Evolutionary conservation across 2,113 vertebrate genomes (phyloP).

Genomic region (Chitala chitala): DNA sequence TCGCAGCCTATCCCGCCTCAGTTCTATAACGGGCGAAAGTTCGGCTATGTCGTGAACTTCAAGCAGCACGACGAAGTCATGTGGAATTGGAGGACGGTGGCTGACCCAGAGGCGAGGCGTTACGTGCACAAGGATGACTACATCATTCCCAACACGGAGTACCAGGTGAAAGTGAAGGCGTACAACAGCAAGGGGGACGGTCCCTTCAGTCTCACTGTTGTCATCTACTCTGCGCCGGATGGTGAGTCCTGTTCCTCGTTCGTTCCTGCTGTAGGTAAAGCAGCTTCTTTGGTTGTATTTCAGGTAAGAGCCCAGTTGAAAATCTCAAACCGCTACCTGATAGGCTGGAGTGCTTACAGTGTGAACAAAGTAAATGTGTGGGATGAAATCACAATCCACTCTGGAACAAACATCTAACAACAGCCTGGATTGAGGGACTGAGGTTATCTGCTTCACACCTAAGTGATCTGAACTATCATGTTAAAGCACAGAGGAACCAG

Average conservation of each 20-base stretch:
- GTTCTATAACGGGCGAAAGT: constrained; percentile 89
- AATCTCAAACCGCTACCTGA: too few species aligned
- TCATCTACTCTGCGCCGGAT: constrained; percentile 85
- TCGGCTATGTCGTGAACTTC: constrained; percentile 89
- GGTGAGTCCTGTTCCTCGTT: constrained; percentile 56
- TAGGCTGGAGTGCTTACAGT: too few species aligned
- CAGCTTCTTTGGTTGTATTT: too few species aligned
- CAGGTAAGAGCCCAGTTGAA: too few species aligned
- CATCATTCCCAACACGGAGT: constrained; percentile 74
- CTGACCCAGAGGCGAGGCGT: constrained; percentile 82
- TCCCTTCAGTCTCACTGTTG: constrained; percentile 77
- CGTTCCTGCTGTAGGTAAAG: not conserved
- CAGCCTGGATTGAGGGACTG: too few species aligned
- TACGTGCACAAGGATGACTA: constrained; percentile 81
- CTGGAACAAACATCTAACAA: too few species aligned
- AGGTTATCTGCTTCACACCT: not conserved
- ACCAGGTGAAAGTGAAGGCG: constrained; percentile 91
- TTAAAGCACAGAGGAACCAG: not conserved
- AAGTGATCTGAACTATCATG: not conserved
- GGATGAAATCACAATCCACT: too few species aligned
- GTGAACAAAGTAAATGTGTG: too few species aligned
- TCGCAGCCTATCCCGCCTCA: constrained; percentile 83
- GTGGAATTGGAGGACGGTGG: constrained; percentile 88
- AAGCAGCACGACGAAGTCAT: constrained; percentile 80
- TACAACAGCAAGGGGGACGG: constrained; percentile 94